Evolutionary conservation across 2,888 invertebrate genomes (phyloP).

Genomic region (Rhamphomyia laevipes): DNA sequence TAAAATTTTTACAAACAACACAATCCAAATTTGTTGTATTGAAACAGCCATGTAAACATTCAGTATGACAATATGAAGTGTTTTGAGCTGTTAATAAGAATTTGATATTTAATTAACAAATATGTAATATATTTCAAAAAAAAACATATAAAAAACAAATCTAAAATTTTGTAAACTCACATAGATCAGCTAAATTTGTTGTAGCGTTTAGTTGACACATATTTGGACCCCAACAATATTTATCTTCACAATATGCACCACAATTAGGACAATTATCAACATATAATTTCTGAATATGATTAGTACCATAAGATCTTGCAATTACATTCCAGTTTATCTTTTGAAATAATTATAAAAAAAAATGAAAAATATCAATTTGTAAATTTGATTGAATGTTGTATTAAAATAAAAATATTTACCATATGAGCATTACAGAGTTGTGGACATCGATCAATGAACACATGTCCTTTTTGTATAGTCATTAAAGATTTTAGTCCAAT

Average conservation of each 20-base stretch:
- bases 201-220: conserved; percentile 30
- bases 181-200: conserved; percentile 21
- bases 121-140: too few relatives aligned
- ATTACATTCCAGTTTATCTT: conserved; percentile 32
- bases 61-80: conserved; percentile 46
- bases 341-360: too few relatives aligned
- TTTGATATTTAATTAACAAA: too few relatives aligned
- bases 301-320: conserved; percentile 24
- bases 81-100: conserved; percentile 14
- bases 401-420: conserved; percentile 21
- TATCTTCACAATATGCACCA: conserved; percentile 23
- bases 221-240: conserved; percentile 29
- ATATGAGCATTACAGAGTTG: conserved; percentile 60
- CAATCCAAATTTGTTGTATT: conserved; percentile 44
- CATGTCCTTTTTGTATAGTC: conserved; percentile 68
- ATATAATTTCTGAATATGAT: conserved; percentile 18
- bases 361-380: background rate
- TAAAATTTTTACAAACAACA: conserved; percentile 51
- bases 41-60: conserved; percentile 71
- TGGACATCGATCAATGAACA: conserved; percentile 63
- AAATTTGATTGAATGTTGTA: background rate
- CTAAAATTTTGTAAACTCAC: conserved; percentile 19
- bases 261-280: conserved; percentile 16
- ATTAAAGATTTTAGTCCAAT: conserved; percentile 62
- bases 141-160: too few relatives aligned